Evolutionary conservation across 2,888 invertebrate species (phyloP).

Genomic region (Onthophagus sagittarius): DNA sequence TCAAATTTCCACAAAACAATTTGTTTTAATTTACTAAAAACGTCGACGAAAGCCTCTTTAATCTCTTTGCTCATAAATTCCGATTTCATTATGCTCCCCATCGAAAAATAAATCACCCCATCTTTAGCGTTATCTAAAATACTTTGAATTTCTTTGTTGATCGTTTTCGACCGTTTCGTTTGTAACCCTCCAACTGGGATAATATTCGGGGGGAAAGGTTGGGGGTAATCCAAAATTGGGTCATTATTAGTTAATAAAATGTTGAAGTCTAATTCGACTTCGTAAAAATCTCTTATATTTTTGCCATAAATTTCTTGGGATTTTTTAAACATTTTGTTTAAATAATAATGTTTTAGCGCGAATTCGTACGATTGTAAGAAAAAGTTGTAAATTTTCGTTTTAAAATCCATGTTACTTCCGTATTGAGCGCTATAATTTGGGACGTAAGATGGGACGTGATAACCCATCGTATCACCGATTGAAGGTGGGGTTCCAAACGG

Average conservation of each 20-base stretch:
- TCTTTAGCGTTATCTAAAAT: slow-evolving; percentile 36
- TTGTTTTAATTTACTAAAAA: slow-evolving; percentile 40
- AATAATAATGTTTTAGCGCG: slow-evolving; percentile 17
- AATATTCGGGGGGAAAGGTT: slow-evolving; percentile 40
- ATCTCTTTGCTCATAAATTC: slow-evolving; percentile 30
- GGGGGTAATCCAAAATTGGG: slow-evolving; percentile 36
- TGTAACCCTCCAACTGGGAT: slow-evolving; percentile 44
- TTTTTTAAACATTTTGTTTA: slow-evolving; percentile 23
- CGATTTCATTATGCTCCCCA: slow-evolving; percentile 40
- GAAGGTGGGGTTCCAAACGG: slow-evolving; percentile 25
- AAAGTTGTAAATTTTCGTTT: slow-evolving; percentile 31
- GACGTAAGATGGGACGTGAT: slow-evolving; percentile 30
- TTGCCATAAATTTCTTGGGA: slow-evolving; percentile 32
- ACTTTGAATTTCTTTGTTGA: slow-evolving; percentile 26
- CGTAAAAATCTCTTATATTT: slow-evolving; percentile 29
- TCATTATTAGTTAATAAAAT: slow-evolving; percentile 38
- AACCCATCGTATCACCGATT: slow-evolving; percentile 23
- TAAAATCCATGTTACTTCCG: slow-evolving; percentile 30
- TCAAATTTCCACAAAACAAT: slow-evolving; percentile 43
- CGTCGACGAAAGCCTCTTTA: slow-evolving; percentile 33
- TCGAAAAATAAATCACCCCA: slow-evolving; percentile 42
- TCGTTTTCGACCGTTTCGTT: slow-evolving; percentile 30
- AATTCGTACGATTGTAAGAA: slow-evolving; percentile 8
- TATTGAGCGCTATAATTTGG: slow-evolving; percentile 29
- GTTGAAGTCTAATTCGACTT: slow-evolving; percentile 34